Conservation (phyloP, 2,888 invertebrate species). For the Drosophila demipolita region DNA sequence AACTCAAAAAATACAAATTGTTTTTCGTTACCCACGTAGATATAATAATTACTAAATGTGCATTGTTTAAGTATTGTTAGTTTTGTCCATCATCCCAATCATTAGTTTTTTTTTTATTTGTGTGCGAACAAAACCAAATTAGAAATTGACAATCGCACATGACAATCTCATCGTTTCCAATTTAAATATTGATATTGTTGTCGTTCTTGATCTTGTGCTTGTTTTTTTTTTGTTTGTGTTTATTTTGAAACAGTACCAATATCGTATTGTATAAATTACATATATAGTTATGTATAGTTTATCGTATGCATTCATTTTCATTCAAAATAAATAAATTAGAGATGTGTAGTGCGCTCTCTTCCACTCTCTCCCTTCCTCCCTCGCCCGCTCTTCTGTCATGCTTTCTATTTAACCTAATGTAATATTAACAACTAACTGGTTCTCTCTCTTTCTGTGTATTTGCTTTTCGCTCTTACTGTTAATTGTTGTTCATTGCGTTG, state of each 20-base stretch:
- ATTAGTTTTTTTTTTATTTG: constrained; percentile 16
- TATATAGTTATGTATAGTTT: background rate
- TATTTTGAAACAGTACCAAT: constrained; percentile 1
- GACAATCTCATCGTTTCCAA: constrained; percentile 3
- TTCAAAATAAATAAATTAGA: constrained; percentile 3
- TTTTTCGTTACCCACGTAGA: constrained; percentile 38
- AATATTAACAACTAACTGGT: background rate
- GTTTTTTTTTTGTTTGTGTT: constrained; percentile 1
- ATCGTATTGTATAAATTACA: background rate
- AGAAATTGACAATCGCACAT: constrained; percentile 10
- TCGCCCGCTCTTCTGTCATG: background rate
- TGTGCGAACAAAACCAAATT: background rate
- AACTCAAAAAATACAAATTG: constrained; percentile 31
- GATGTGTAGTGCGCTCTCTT: background rate
- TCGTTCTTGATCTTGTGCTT: constrained; percentile 17
- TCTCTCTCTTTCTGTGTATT: constrained; percentile 3
- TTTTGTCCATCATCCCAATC: constrained; percentile 45
- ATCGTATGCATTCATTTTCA: constrained; percentile 1
- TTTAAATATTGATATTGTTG: background rate
- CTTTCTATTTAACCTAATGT: background rate
- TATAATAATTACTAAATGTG: constrained; percentile 25
- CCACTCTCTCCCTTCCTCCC: background rate
- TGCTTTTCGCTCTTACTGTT: constrained; percentile 13
- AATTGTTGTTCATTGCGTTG: constrained; percentile 8
- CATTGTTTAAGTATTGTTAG: constrained; percentile 41